phyloP scores from a whole-genome alignment of 2,888 invertebrate species.

The Drosophila suboccidentalis region DNA sequence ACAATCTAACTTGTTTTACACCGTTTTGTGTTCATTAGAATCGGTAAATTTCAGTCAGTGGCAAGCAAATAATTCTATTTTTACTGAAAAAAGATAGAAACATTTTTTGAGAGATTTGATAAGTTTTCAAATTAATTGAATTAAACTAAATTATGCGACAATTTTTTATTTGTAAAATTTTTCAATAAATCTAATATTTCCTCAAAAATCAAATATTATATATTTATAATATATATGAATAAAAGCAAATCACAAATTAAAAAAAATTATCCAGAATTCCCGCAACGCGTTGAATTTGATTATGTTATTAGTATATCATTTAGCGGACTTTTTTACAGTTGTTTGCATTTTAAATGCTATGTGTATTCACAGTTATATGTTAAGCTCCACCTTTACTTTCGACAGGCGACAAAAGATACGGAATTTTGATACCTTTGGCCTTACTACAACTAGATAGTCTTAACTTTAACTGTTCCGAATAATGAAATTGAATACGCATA shows the following conservation, averaged over 20 bases:
- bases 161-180: background rate
- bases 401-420: background rate
- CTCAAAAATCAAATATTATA: background rate
- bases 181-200: background rate
- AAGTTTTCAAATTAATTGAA: background rate
- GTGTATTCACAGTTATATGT: background rate
- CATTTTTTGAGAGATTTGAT: background rate
- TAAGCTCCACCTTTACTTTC: background rate
- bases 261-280: no score
- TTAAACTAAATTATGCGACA: background rate
- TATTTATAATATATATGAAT: no score
- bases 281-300: background rate
- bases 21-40: background rate
- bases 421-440: background rate
- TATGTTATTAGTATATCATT: slow-evolving; percentile 1
- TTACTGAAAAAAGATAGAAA: background rate
- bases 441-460: background rate
- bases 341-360: background rate
- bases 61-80: background rate
- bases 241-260: no score
- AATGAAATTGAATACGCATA: slow-evolving; percentile 16
- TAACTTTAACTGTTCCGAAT: slow-evolving; percentile 2
- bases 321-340: background rate
- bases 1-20: background rate
- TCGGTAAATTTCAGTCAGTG: background rate